phyloP scores from a whole-genome alignment of 1,140 invertebrate species.

The Diorhabda sublineata region DNA sequence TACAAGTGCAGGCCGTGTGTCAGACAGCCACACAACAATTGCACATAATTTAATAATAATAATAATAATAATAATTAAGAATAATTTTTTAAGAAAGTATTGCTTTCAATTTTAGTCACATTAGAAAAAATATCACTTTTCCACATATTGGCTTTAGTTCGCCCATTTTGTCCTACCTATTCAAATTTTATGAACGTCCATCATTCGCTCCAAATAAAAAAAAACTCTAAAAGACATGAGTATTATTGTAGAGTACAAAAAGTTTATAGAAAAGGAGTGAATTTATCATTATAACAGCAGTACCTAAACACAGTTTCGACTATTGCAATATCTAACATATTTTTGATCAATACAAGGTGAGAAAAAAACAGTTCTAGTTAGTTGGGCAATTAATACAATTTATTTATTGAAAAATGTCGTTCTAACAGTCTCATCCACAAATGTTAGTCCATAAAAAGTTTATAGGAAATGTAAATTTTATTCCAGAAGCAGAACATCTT shows the following conservation, averaged over 20 bases:
- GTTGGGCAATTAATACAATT: too few relatives aligned
- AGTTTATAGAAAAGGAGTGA: slow-evolving; percentile 28
- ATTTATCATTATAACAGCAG: slow-evolving; percentile 47
- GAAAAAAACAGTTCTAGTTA: too few relatives aligned
- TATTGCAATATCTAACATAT: too few relatives aligned
- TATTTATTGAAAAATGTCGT: too few relatives aligned
- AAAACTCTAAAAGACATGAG: slow-evolving; percentile 11
- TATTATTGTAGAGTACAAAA: slow-evolving; percentile 24
- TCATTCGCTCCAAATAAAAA: slow-evolving; percentile 24
- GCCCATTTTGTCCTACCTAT: slow-evolving; percentile 15
- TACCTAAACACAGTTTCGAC: slow-evolving; percentile 27
- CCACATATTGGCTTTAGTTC: slow-evolving; percentile 40
- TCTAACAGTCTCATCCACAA: too few relatives aligned
- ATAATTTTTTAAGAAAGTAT: slow-evolving; percentile 57
- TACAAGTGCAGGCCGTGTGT: slow-evolving; percentile 32
- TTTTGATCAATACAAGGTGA: too few relatives aligned
- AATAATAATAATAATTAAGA: slow-evolving; percentile 49
- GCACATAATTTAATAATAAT: slow-evolving; percentile 40
- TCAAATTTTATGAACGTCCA: slow-evolving; percentile 10
- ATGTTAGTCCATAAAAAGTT: too few relatives aligned
- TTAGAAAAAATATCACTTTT: slow-evolving; percentile 64
- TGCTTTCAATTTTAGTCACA: slow-evolving; percentile 62
- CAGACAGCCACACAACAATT: slow-evolving; percentile 42
- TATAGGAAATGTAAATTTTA: too few relatives aligned
- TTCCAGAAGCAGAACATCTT: too few relatives aligned